Conservation (phyloP, 2,797 vertebrate species). For the Sebastes cheni region DNA sequence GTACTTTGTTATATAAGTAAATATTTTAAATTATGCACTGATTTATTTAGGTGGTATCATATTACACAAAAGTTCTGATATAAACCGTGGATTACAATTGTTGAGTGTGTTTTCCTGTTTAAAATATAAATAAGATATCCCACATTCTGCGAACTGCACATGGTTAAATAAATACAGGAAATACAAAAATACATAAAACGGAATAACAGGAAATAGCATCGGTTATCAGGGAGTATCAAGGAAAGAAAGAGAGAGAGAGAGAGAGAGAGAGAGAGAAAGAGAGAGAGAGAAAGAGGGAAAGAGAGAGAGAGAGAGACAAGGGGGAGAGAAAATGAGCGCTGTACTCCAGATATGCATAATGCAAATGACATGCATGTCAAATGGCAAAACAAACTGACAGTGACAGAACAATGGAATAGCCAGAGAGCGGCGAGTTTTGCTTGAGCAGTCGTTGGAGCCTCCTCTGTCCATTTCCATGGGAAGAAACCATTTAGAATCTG, state of each 20-base stretch:
- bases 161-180: slow-evolving; percentile 43
- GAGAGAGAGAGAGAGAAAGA: background rate
- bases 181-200: slow-evolving; percentile 37
- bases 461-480: slow-evolving; percentile 43
- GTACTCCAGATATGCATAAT: slow-evolving; percentile 78
- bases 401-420: slow-evolving; percentile 78
- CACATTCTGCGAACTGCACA: background rate
- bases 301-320: background rate
- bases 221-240: slow-evolving; percentile 46
- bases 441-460: slow-evolving; percentile 42
- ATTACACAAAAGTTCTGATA: background rate
- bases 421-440: slow-evolving; percentile 61
- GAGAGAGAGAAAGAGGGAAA: background rate
- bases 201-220: slow-evolving; percentile 57
- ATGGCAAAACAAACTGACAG: slow-evolving; percentile 81
- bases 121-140: slow-evolving; percentile 8
- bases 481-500: slow-evolving; percentile 40
- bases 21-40: background rate
- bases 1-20: background rate
- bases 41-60: background rate
- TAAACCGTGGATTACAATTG: background rate
- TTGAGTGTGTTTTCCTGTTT: slow-evolving; percentile 7
- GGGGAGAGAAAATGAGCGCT: slow-evolving; percentile 24
- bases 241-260: background rate
- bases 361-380: slow-evolving; percentile 82